Base-by-base conservation (phyloP, 2,113 vertebrate species). In the Microtus ochrogaster region DNA sequence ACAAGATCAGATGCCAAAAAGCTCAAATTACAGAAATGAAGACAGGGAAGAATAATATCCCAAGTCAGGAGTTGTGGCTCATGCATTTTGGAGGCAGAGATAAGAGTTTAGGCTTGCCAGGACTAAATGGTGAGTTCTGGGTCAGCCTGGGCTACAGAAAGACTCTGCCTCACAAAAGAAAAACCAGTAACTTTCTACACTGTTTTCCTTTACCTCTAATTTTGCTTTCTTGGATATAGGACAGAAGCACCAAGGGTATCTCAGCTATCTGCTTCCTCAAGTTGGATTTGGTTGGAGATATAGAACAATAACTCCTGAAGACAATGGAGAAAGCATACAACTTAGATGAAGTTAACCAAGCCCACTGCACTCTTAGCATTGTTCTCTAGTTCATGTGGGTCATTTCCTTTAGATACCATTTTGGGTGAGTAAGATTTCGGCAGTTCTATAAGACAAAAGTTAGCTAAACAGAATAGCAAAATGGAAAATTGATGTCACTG, bases 401-500 rank as follows among this genome's bases (percentile, higher is more conserved):
- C 85, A 94, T 89, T 97, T 96, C 81, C 84, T 97, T 97, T 72
- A 92, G 95, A 97, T 96, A 94, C 93, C 97, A 94, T 95, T 98
- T 98, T 96, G 65, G 97, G 78, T 19, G 96, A 97, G 91, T 58
- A 95, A 73, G 84, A 97, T 97, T 96, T 98, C 96, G 96, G 92
- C 52, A 95, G 95, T 97, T 97, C 82, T 97, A 73, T n/a, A 95
- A 97, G 87, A 98, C 36, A 96, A 96, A 96, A 96, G 96, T 94
- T 98, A 98, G 98, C 97, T 98, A 98, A 98, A 97, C 92, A 97
- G 94, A 83, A 92, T 26, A 90, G 92, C 49, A 96, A 97, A 97
- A 98, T 70, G 30, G 94, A 97, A 98, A 97, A 97, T 92, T 98
- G 85, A 98, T 98, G 90, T 78, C 96, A 96, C 4, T 63, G 84